A percentile compares a stretch with the other conserved stretches of the same genome.
These are phyloP conservation scores for Meliscaeva auricollis DNA, from an alignment of 2,888 invertebrate species.

Conservation along the genomic window DNA sequence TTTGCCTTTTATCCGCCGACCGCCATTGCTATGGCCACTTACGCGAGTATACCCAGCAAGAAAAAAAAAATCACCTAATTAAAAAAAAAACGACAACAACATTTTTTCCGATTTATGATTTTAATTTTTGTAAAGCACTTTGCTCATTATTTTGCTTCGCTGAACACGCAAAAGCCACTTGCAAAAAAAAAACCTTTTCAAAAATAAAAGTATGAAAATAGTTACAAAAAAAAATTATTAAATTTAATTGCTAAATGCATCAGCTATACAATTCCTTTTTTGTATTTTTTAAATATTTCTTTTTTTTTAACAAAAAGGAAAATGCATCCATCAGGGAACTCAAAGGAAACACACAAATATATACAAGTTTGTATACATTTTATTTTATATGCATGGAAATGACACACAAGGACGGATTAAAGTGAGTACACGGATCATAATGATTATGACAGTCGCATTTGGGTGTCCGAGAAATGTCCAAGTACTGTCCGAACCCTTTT, in stretches of 20 bases:
- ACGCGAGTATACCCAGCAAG: not conserved
- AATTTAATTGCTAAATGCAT: conserved; percentile 4
- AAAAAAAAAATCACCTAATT: conserved; percentile 66
- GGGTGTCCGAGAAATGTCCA: conserved; percentile 45
- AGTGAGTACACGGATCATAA: conserved; percentile 8
- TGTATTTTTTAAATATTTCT: not conserved
- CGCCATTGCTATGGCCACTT: conserved; percentile 63
- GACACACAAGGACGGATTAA: conserved; percentile 35
- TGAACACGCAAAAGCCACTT: conserved; percentile 38
- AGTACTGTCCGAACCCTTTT: conserved; percentile 52
- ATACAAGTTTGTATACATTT: not conserved
- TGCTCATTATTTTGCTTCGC: conserved; percentile 60
- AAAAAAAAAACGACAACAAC: conserved; percentile 51
- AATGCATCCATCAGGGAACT: conserved; percentile 4
- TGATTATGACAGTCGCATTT: conserved; percentile 10
- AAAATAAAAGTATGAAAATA: not conserved
- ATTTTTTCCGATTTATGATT: conserved; percentile 62
- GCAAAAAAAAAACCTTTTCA: conserved; percentile 5
- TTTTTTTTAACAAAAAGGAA: not conserved
- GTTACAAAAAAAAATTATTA: conserved; percentile 16
- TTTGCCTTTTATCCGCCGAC: conserved; percentile 58
- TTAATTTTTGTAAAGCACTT: conserved; percentile 28
- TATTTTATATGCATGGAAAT: conserved; percentile 12
- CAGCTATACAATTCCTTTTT: too few species aligned
- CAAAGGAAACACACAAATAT: not conserved